Conservation (phyloP, 1,140 invertebrate genomes). For the Zaprionus tsacasi region DNA sequence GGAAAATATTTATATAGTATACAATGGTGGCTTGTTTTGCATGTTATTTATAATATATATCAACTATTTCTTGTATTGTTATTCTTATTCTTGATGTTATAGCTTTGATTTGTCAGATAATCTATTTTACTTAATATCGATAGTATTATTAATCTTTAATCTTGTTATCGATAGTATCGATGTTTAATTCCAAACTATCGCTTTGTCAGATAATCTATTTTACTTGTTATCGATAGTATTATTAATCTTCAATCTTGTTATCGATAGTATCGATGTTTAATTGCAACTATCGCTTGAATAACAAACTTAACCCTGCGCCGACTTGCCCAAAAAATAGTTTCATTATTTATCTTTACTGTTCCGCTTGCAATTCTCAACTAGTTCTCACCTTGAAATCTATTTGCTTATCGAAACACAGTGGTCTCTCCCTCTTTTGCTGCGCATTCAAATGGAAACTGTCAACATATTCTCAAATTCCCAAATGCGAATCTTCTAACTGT, state of each 20-base stretch:
- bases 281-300: not conserved
- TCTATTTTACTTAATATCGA: not conserved
- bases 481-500: slow-evolving; percentile 23
- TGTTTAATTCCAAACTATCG: not conserved
- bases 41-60: too few relatives aligned
- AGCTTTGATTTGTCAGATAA: too few relatives aligned
- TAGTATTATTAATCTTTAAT: too few relatives aligned
- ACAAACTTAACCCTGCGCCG: not conserved
- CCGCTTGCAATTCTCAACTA: not conserved
- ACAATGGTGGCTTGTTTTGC: too few relatives aligned
- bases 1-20: not conserved
- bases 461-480: slow-evolving; percentile 4
- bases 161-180: not conserved
- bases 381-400: not conserved
- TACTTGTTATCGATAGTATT: too few relatives aligned
- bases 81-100: too few relatives aligned
- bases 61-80: too few relatives aligned
- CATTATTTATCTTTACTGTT: not conserved
- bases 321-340: not conserved
- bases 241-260: too few relatives aligned
- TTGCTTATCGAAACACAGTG: not conserved
- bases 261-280: not conserved
- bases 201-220: too few relatives aligned
- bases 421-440: not conserved
- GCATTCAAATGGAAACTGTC: slow-evolving; percentile 1